These are phyloP conservation scores for Phasia obesa DNA, from an alignment of 2,888 invertebrate species.

Conservation along the genomic window DNA sequence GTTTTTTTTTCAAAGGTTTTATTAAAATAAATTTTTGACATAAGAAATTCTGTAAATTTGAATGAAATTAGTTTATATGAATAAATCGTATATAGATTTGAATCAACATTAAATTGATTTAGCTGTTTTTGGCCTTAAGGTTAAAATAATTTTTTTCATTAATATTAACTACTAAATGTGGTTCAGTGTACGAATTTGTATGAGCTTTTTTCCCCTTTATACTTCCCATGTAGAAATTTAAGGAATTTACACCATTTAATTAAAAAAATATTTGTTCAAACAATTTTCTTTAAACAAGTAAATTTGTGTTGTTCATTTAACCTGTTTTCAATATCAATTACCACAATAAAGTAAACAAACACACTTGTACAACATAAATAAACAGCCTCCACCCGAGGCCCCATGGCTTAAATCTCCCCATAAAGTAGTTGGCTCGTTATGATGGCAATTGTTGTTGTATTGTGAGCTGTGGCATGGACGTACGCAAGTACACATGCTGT, in stretches of 20 bases:
- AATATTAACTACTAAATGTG: too few relatives aligned
- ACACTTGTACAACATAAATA: slow-evolving; percentile 16
- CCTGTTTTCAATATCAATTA: slow-evolving; percentile 60
- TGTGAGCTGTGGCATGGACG: slow-evolving; percentile 5
- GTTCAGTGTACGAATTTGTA: too few relatives aligned
- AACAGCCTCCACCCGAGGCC: not conserved
- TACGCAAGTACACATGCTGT: slow-evolving; percentile 9
- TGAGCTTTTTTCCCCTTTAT: too few relatives aligned
- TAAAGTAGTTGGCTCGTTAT: slow-evolving; percentile 10
- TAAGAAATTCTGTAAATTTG: too few relatives aligned
- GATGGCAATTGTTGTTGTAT: not conserved
- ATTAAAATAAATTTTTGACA: too few relatives aligned
- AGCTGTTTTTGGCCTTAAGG: too few relatives aligned
- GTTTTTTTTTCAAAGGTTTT: too few relatives aligned
- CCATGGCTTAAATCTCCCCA: not conserved
- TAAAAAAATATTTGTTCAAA: not conserved
- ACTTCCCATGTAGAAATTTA: too few relatives aligned
- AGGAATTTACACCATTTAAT: not conserved
- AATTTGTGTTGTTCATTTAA: slow-evolving; percentile 40
- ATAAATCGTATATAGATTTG: too few relatives aligned
- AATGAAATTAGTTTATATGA: too few relatives aligned
- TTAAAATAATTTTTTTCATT: too few relatives aligned
- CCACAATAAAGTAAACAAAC: slow-evolving; percentile 59
- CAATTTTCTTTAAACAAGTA: slow-evolving; percentile 15
- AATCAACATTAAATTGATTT: too few relatives aligned